Base-by-base conservation (phyloP, 2,113 vertebrate genomes). In the Platichthys flesus region DNA sequence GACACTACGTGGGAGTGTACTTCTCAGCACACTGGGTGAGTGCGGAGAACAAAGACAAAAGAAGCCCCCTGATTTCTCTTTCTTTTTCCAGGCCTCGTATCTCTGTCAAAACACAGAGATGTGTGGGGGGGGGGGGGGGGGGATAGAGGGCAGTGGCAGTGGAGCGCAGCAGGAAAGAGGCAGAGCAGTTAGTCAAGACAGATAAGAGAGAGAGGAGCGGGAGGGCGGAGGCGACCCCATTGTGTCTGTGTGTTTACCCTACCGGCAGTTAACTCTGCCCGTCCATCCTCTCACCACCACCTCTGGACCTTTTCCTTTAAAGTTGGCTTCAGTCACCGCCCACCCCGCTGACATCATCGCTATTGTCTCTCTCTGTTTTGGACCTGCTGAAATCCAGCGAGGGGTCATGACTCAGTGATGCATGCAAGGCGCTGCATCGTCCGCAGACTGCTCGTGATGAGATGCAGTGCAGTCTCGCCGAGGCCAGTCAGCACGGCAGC, bases 21-120 rank as follows among this genome's bases (percentile, higher is more conserved):
- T 99, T 99, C 94, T 99, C 98, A 0, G 98, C 97, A 5, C 97
- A 99, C 92, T 99, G 98, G 98, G 98, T 99, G 93, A 98, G 97
- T 93, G 47, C 35, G 24, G 13, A 60, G 51, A 56, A 51, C 26
- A 21, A 54, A 57, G 76, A 79, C 54, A 82, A 73, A 81, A 81
- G 73, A 71, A 2, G 23, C 6, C 64, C 31, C 4, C 5, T 28
- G 20, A 3, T 28, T 61, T 15, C 49, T 58, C 3, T 24, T 51
- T 31, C 21, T 61, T 28, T 31, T 51, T 55, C 65, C 71, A 73
- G 64, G 7, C 26, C 23, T 37, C 24, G 10, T 24, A 24, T 63
- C 24, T 75, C 31, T 78, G 52, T 85, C 20, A 66, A 68, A 73
- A 79, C 76, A 81, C 24, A 2, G 64, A 67, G 51, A 63, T 56